Evolutionary conservation across 2,797 vertebrate species (phyloP).

Genomic region (Knipowitschia caucasica): DNA sequence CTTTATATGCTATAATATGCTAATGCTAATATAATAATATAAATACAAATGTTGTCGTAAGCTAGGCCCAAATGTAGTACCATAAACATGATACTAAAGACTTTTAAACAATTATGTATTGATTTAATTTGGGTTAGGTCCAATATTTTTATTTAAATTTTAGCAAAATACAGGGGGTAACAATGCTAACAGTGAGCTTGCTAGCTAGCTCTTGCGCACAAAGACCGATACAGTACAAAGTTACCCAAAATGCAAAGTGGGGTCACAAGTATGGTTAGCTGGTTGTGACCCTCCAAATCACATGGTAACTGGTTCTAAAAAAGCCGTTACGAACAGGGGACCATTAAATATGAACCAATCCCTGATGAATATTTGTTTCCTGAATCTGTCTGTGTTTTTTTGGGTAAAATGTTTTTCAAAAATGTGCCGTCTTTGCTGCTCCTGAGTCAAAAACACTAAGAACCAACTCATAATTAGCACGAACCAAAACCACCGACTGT

Average conservation of each 20-base stretch:
- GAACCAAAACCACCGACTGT: neutral
- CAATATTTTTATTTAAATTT: too few relatives aligned
- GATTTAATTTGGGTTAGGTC: too few relatives aligned
- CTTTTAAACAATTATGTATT: too few relatives aligned
- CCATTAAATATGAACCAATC: slow-evolving; percentile 4
- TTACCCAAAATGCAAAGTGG: neutral
- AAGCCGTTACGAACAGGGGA: neutral
- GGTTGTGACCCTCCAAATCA: neutral
- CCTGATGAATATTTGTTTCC: slow-evolving; percentile 4
- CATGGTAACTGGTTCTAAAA: neutral
- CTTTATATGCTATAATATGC: too few relatives aligned
- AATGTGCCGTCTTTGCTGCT: slow-evolving; percentile 10
- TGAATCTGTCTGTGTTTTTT: slow-evolving; percentile 6
- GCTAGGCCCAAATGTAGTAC: too few relatives aligned
- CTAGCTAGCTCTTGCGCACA: too few relatives aligned
- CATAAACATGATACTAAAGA: too few relatives aligned
- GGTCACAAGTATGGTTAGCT: neutral
- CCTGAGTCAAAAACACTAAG: slow-evolving; percentile 6
- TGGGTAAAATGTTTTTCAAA: neutral
- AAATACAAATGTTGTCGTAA: too few relatives aligned
- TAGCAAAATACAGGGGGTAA: too few relatives aligned
- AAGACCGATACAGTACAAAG: too few relatives aligned
- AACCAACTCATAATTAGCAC: neutral
- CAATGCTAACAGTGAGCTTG: too few relatives aligned
- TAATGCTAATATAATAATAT: too few relatives aligned